These are phyloP conservation scores for Kryptolebias marmoratus DNA, from an alignment of 2,113 vertebrate species.

Conservation along the genomic window DNA sequence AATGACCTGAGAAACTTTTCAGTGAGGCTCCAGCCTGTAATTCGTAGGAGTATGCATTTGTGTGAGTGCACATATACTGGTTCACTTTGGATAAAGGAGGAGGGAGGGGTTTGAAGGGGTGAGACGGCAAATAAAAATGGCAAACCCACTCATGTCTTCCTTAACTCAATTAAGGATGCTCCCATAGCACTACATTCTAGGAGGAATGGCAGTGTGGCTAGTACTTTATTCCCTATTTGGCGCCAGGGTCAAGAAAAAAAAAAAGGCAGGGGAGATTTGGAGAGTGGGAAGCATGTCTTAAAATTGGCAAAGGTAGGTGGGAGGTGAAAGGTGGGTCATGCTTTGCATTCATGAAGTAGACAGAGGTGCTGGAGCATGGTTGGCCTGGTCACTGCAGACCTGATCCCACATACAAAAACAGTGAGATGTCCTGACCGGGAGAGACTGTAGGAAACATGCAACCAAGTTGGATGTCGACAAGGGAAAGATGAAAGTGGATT, in stretches of 20 bases:
- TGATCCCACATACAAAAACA: slow-evolving; percentile 33
- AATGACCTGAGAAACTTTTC: slow-evolving; percentile 54
- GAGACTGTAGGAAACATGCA: slow-evolving; percentile 44
- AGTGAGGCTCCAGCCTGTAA: slow-evolving; percentile 27
- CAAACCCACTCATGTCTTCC: slow-evolving; percentile 75
- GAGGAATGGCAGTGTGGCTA: slow-evolving; percentile 35
- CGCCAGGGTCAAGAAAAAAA: slow-evolving; percentile 58
- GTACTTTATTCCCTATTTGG: slow-evolving; percentile 60
- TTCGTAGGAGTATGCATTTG: slow-evolving; percentile 35
- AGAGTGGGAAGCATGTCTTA: slow-evolving; percentile 17
- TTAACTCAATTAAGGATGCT: slow-evolving; percentile 77
- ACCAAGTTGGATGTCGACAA: slow-evolving; percentile 66
- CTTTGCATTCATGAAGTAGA: slow-evolving; percentile 50
- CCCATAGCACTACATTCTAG: slow-evolving; percentile 58
- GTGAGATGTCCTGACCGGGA: slow-evolving; percentile 41
- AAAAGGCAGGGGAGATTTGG: background rate
- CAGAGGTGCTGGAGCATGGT: slow-evolving; percentile 18
- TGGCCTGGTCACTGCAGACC: slow-evolving; percentile 47
- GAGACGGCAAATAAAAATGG: slow-evolving; percentile 66
- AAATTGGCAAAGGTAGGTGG: slow-evolving; percentile 23
- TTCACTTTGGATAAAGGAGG: slow-evolving; percentile 22
- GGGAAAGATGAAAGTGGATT: slow-evolving; percentile 79
- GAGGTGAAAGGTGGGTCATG: slow-evolving; percentile 40
- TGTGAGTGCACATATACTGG: slow-evolving; percentile 18
- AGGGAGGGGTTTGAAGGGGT: slow-evolving; percentile 39